Evolutionary conservation across 1,140 invertebrate species (phyloP).

Genomic region (Drosophila nikananu): DNA sequence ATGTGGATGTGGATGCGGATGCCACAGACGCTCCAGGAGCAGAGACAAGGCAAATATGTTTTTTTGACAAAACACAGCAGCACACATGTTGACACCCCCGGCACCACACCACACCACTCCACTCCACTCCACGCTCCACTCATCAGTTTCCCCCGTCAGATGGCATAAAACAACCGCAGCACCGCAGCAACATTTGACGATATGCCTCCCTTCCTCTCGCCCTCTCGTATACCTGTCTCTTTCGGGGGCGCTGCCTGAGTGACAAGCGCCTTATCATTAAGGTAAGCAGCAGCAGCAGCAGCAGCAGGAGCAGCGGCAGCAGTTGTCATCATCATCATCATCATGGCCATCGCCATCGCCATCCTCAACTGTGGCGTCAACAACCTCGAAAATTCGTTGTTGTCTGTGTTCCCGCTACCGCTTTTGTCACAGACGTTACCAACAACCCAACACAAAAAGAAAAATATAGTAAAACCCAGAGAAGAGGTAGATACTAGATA

Average conservation of each 20-base stretch:
- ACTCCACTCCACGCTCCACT: conserved; percentile 11
- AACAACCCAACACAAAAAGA: conserved; percentile 43
- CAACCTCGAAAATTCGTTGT: conserved; percentile 74
- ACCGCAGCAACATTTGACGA: conserved; percentile 80
- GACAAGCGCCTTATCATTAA: conserved; percentile 83
- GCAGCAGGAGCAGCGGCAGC: conserved; percentile 38
- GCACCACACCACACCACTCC: conserved; percentile 2
- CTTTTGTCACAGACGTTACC: conserved; percentile 72
- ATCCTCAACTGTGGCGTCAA: conserved; percentile 62
- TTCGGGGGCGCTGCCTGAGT: conserved; percentile 62
- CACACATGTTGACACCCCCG: conserved; percentile 71
- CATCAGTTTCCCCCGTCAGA: conserved; percentile 45
- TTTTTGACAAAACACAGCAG: conserved; percentile 81
- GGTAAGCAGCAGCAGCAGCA: conserved; percentile 70
- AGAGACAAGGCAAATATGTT: conserved; percentile 81
- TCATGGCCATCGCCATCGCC: conserved; percentile 47
- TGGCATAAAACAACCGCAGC: conserved; percentile 82
- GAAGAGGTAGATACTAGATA: not conserved
- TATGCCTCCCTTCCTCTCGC: conserved; percentile 19
- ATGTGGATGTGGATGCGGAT: conserved; percentile 18
- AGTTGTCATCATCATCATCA: conserved; percentile 70
- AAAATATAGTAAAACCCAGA: not conserved
- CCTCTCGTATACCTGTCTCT: conserved; percentile 5
- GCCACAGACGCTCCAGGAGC: conserved; percentile 28
- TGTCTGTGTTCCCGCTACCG: conserved; percentile 44